phyloP scores from a whole-genome alignment of 2,113 vertebrate species.

The Pleuronectes platessa region DNA sequence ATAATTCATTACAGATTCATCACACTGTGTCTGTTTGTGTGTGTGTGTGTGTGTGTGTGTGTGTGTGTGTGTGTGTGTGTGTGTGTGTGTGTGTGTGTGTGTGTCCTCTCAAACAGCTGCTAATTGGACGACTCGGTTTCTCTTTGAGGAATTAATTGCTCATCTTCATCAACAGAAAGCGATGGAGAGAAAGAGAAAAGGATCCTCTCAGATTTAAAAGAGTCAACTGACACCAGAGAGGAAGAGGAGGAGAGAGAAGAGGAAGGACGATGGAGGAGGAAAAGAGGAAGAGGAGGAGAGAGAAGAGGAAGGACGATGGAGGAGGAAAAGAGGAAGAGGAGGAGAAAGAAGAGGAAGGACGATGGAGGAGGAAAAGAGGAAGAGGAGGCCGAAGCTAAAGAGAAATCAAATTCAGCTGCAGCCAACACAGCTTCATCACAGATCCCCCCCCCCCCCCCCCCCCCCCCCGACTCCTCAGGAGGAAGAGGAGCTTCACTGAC shows the following conservation, averaged over 20 bases:
- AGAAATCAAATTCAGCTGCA: background rate
- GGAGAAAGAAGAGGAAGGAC: too few species aligned
- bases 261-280: conserved; percentile 3
- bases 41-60: conserved; percentile 23
- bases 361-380: background rate
- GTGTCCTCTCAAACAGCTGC: conserved; percentile 52
- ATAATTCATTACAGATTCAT: conserved; percentile 45
- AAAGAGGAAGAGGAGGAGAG: background rate
- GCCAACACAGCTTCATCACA: too few species aligned
- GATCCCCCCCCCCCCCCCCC: too few species aligned
- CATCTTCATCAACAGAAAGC: conserved; percentile 44
- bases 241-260: conserved; percentile 6
- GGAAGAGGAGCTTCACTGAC: background rate
- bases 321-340: conserved; percentile 1
- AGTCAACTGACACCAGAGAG: conserved; percentile 2
- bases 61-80: conserved; percentile 6
- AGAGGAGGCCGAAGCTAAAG: conserved; percentile 28
- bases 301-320: too few species aligned
- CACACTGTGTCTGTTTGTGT: conserved; percentile 3
- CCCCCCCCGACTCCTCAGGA: background rate
- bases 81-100: conserved; percentile 35
- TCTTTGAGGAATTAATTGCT: conserved; percentile 75
- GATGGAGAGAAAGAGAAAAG: conserved; percentile 15
- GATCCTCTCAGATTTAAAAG: conserved; percentile 11
- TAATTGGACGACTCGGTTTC: conserved; percentile 66